phyloP scores from a whole-genome alignment of 2,888 invertebrate genomes.

The Eupithecia vulgata region DNA sequence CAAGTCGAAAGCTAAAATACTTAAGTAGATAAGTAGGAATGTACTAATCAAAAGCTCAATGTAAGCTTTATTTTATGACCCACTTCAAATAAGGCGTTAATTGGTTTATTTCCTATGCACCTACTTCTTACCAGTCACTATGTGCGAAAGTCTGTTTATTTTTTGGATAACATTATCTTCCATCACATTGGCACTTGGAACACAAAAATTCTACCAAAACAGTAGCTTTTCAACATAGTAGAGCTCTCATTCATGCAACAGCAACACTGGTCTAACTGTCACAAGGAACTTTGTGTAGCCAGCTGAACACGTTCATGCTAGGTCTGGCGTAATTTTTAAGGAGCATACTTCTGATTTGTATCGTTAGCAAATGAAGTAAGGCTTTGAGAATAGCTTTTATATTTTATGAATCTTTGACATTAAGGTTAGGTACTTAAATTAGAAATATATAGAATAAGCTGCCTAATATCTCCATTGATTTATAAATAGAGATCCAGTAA shows the following conservation, averaged over 20 bases:
- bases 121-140: neutral
- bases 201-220: neutral
- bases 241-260: neutral
- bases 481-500: neutral
- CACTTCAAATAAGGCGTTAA: neutral
- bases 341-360: neutral
- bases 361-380: neutral
- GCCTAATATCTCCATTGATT: neutral
- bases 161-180: neutral
- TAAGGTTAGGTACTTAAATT: neutral
- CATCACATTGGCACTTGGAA: neutral
- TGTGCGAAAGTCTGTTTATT: neutral
- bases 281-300: neutral
- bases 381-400: neutral
- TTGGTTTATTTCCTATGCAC: neutral
- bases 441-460: neutral
- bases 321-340: neutral
- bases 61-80: neutral
- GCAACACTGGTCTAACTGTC: slow-evolving; percentile 1
- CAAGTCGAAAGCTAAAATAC: neutral
- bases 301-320: neutral
- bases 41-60: slow-evolving; percentile 1
- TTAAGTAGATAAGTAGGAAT: neutral
- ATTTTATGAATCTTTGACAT: neutral
- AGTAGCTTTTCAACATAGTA: neutral